phyloP scores from a whole-genome alignment of 1,140 invertebrate genomes.

The Cecropterus lyciades region DNA sequence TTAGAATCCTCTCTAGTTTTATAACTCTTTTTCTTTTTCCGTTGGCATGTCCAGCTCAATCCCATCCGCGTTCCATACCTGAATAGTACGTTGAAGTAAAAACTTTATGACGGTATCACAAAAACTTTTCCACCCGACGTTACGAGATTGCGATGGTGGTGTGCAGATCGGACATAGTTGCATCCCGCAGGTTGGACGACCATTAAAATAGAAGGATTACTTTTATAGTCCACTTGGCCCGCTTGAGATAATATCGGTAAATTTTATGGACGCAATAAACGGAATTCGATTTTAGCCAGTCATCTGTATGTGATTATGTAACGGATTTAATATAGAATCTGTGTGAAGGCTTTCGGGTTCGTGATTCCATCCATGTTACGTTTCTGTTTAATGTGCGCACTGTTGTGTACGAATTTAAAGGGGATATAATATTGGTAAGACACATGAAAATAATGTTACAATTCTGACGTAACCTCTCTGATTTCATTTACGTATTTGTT shows the following conservation, averaged over 20 bases:
- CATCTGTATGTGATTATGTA: conserved; percentile 70
- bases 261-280: conserved; percentile 81
- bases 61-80: conserved; percentile 14
- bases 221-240: conserved; percentile 77
- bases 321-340: conserved; percentile 47
- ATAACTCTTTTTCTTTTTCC: background rate
- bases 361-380: background rate
- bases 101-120: conserved; percentile 33
- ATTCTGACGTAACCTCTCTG: too few species aligned
- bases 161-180: conserved; percentile 70
- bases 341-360: conserved; percentile 3
- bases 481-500: too few species aligned
- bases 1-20: too few species aligned
- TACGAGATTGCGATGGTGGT: conserved; percentile 30
- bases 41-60: conserved; percentile 15
- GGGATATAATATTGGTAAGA: too few species aligned
- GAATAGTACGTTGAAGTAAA: conserved; percentile 27
- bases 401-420: background rate
- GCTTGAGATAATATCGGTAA: conserved; percentile 81
- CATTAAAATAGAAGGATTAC: conserved; percentile 82
- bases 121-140: conserved; percentile 27
- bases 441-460: too few species aligned
- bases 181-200: conserved; percentile 71
- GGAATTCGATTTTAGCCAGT: conserved; percentile 79
- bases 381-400: background rate